A percentile compares a stretch with the other conserved stretches of the same genome.
Evolutionary conservation across 2,797 vertebrate species (phyloP).

Genomic region (Pogonophryne albipinna): DNA sequence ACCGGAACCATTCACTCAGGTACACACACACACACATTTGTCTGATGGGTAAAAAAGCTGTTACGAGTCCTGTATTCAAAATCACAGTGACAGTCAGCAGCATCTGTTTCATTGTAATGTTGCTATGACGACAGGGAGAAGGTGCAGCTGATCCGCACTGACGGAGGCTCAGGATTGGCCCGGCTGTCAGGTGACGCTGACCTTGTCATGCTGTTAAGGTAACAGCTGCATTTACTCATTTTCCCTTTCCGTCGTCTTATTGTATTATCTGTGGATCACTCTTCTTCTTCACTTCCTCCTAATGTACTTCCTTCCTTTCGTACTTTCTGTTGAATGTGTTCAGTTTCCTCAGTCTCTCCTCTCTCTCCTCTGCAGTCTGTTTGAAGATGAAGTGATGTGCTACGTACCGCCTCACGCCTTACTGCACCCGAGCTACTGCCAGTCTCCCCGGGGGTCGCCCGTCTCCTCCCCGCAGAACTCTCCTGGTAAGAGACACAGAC

Average conservation of each 20-base stretch:
- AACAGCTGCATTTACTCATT: not conserved
- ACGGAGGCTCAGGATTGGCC: slow-evolving; percentile 74
- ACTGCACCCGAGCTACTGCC: slow-evolving; percentile 95
- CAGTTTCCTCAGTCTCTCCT: not conserved
- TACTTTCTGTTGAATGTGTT: not conserved
- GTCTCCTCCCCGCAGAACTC: slow-evolving; percentile 96
- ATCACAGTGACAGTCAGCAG: not conserved
- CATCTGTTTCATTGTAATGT: not conserved
- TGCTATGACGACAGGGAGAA: slow-evolving; percentile 87
- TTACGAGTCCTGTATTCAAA: too few relatives aligned
- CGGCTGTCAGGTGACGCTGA: slow-evolving; percentile 75
- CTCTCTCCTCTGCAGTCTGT: slow-evolving; percentile 84
- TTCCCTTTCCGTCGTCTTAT: not conserved
- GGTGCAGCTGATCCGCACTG: slow-evolving; percentile 92
- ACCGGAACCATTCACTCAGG: slow-evolving; percentile 95
- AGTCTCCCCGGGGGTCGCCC: slow-evolving; percentile 79
- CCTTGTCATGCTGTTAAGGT: slow-evolving; percentile 71
- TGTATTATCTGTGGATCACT: not conserved
- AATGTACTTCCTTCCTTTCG: not conserved
- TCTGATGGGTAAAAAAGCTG: too few relatives aligned
- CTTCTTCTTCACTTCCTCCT: not conserved
- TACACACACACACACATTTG: slow-evolving; percentile 58
- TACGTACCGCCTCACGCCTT: slow-evolving; percentile 96
- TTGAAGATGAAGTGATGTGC: slow-evolving; percentile 99
- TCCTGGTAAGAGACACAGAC: slow-evolving; percentile 84